A percentile compares a stretch with the other conserved stretches of the same genome.
These are phyloP conservation scores for Sitta europaea DNA, from an alignment of 2,113 vertebrate species.

Conservation along the genomic window DNA sequence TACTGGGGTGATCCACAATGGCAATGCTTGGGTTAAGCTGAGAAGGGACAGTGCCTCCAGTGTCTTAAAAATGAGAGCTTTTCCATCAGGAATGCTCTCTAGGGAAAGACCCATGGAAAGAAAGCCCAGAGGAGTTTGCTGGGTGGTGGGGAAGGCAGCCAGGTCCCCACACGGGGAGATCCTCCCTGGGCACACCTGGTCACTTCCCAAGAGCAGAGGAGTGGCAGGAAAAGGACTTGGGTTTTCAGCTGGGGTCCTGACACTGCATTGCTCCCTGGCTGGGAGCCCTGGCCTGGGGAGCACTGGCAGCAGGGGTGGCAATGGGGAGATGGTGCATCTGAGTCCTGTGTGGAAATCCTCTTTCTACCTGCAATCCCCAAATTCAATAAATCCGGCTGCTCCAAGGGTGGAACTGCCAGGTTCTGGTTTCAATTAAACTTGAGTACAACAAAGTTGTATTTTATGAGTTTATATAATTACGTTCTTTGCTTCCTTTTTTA, in stretches of 20 bases:
- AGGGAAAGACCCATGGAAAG: neutral
- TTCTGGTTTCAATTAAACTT: neutral
- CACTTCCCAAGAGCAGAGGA: neutral
- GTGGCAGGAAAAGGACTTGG: neutral
- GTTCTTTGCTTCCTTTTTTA: neutral
- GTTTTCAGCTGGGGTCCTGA: neutral
- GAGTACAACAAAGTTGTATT: neutral
- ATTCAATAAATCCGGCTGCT: neutral
- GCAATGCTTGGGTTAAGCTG: neutral
- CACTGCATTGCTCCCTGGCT: neutral
- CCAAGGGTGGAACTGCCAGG: neutral
- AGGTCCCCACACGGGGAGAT: no score
- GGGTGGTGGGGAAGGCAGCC: accelerated
- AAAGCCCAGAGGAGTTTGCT: neutral
- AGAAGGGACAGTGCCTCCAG: neutral
- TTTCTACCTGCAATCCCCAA: neutral
- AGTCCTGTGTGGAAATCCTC: neutral
- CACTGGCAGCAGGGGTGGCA: neutral
- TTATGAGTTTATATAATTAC: neutral
- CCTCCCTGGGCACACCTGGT: accelerated
- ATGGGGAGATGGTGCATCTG: neutral
- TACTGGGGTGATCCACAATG: neutral
- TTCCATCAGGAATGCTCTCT: constrained; percentile 3
- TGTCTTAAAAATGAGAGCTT: constrained; percentile 15
- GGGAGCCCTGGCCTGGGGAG: neutral